phyloP scores from a whole-genome alignment of 2,888 invertebrate genomes.

The Aromia moschata region DNA sequence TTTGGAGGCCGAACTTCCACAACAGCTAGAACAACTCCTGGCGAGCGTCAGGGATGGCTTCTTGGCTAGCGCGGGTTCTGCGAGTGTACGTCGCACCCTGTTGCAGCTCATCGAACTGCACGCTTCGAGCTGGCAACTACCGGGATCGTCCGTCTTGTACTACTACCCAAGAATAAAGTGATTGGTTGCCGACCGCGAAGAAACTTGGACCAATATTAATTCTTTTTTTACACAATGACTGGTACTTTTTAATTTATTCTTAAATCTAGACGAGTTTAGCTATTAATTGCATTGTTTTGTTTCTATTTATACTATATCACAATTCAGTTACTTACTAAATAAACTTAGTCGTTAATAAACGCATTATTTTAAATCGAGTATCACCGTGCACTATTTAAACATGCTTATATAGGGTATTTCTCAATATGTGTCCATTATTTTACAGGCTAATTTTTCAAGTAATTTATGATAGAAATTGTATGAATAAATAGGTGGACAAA shows the following conservation, averaged over 20 bases:
- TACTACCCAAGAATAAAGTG: slow-evolving; percentile 75
- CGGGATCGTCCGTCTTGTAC: slow-evolving; percentile 88
- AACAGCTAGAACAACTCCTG: slow-evolving; percentile 81
- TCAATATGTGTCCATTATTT: too few relatives aligned
- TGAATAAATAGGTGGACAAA: too few relatives aligned
- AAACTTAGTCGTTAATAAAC: too few relatives aligned
- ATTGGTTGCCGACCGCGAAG: slow-evolving; percentile 27
- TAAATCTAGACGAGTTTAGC: slow-evolving; percentile 2
- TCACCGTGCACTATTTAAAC: too few relatives aligned
- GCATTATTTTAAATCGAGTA: too few relatives aligned
- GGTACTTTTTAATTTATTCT: slow-evolving; percentile 23
- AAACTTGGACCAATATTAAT: slow-evolving; percentile 31
- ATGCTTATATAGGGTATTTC: too few relatives aligned
- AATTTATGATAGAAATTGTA: too few relatives aligned
- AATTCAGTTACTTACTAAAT: slow-evolving; percentile 13
- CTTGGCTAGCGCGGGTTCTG: slow-evolving; percentile 76
- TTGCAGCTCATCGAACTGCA: slow-evolving; percentile 90
- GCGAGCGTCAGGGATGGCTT: slow-evolving; percentile 86
- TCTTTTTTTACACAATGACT: slow-evolving; percentile 17
- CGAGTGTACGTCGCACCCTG: slow-evolving; percentile 83
- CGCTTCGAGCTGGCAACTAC: slow-evolving; percentile 90
- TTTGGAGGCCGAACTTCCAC: slow-evolving; percentile 82
- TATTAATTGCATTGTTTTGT: slow-evolving; percentile 6
- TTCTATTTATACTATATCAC: slow-evolving; percentile 6
- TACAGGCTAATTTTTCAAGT: too few relatives aligned